Evolutionary conservation across 2,797 vertebrate species (phyloP), one percentile per base, ranked within the genome.

Genomic region (Poecilia gillii): DNA sequence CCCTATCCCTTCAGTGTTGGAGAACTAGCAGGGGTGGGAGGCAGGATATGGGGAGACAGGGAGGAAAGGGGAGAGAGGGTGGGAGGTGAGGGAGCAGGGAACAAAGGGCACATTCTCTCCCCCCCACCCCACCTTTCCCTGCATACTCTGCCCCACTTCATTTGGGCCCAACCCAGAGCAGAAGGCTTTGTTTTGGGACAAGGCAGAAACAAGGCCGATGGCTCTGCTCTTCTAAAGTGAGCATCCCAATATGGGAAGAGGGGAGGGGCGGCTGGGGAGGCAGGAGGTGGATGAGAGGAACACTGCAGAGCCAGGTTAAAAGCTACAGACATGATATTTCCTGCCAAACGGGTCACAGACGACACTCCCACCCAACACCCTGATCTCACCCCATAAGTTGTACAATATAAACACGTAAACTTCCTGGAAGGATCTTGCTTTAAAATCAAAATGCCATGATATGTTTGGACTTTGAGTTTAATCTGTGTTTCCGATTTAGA

Each of bases 61-160:
- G 92, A 93, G 91, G 94, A 93, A 93, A 89, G 90, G 89, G 90
- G 89, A 83, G 51, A 49, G 47, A 51, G 18, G 47, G 47, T 6
- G 6, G 47, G 46, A 41, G 41, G 41, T 0, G 41, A 1, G 41
- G 39, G 5, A 6, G 6, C 3, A 36, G 84, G 89, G 88, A 89
- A 92, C 92, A 93, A 95, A 95, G 94, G 94, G 93, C 93, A 94
- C 89, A 91, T 93, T 94, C 93, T 93, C 92, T 91, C 92, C 11
- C 92, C 90, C 93, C 91, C 91, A 92, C 93, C 59, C 92, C 91
- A 92, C 92, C 93, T 92, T 90, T 92, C 92, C 85, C 85, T 89
- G 73, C 90, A 92, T 94, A 93, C 92, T 93, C 94, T 91, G 91
- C 88, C 92, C 93, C 92, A 93, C 95, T 95, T 93, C 91, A 94